Percentiles rank a stretch among this genome's conserved stretches.
These are phyloP conservation scores for Lepidurus packardi DNA, from an alignment of 1,140 invertebrate genomes.

Conservation along the genomic window DNA sequence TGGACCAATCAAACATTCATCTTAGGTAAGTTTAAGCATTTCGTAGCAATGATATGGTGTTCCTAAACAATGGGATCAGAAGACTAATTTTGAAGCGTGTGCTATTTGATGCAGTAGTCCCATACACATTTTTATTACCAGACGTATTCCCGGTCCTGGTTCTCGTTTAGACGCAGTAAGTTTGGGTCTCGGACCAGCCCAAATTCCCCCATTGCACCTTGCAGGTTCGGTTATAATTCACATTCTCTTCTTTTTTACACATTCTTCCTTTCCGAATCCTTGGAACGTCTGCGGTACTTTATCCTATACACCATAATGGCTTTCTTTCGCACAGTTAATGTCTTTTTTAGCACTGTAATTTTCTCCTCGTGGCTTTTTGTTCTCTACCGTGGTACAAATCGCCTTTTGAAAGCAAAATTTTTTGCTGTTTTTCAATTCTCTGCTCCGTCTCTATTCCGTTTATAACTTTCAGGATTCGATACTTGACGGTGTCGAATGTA, in stretches of 20 bases:
- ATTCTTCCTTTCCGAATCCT: no score
- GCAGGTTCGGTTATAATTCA: slow-evolving; percentile 22
- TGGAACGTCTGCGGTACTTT: no score
- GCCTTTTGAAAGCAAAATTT: not conserved
- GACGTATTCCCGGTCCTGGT: not conserved
- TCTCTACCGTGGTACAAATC: not conserved
- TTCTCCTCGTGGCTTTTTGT: not conserved
- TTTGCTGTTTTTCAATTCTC: slow-evolving; percentile 4
- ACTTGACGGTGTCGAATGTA: not conserved
- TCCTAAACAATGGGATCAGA: not conserved
- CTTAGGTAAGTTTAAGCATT: not conserved
- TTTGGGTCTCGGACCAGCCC: slow-evolving; percentile 12
- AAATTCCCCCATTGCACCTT: slow-evolving; percentile 27
- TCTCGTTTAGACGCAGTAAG: not conserved
- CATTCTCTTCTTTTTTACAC: not conserved
- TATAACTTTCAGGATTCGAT: not conserved
- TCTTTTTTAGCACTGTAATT: not conserved
- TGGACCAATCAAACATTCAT: not conserved
- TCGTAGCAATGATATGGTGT: not conserved
- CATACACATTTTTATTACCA: slow-evolving; percentile 7
- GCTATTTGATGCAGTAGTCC: not conserved
- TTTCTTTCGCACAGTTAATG: not conserved
- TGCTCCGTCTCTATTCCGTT: not conserved
- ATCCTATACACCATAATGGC: no score
- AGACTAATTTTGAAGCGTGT: not conserved